Evolutionary conservation across 35 echinoderm and acorn worm genomes (phyloP), one percentile per base, ranked within the genome.

Genomic region (Chiridota heheva): DNA sequence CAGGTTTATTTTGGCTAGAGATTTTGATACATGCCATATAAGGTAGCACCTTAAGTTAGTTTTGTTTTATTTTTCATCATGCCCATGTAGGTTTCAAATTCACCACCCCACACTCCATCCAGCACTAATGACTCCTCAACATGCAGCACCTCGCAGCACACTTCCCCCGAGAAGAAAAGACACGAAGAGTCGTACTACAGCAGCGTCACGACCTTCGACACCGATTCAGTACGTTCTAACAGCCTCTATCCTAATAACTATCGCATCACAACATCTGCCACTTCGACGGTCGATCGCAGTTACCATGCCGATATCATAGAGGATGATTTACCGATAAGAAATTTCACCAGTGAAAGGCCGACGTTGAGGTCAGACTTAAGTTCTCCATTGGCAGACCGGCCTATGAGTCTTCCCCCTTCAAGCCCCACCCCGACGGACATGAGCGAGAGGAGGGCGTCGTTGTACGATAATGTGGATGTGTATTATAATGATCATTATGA

Each of bases 401-500:
- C 90, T 8, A 53, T 77, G 68, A 93, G 90, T 69, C 49, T 93
- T 24, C 90, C 90, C 2, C 90, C 90, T 3, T 93, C 90, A 13
- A 88, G 85, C 44, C 90, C 90, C 20, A 65, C 84, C 30, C 79
- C 61, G 28, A 88, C 85, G 1, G 90, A 93, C 28, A 35, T 69
- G n/a, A 84, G 69, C 41, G 90, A 92, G 49, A 58, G 90, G 5
- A 40, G 90, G 46, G 66, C 81, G 32, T 93, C 90, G 12, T 53
- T 93, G 20, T 93, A 93, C 43, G 90, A 93, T 63, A 93, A 93
- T 56, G 82, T 93, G 29, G 90, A 93, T 67, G 85, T 93, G 15
- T 93, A 83, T 80, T 93, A 93, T 60, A 93, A 93, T 63, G 90
- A 81, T 43, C 85, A 87, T 60, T 93, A 93, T 36, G 90, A 93